These are phyloP conservation scores for Lophura nycthemera DNA, from an alignment of 2,113 vertebrate species.

Conservation along the genomic window DNA sequence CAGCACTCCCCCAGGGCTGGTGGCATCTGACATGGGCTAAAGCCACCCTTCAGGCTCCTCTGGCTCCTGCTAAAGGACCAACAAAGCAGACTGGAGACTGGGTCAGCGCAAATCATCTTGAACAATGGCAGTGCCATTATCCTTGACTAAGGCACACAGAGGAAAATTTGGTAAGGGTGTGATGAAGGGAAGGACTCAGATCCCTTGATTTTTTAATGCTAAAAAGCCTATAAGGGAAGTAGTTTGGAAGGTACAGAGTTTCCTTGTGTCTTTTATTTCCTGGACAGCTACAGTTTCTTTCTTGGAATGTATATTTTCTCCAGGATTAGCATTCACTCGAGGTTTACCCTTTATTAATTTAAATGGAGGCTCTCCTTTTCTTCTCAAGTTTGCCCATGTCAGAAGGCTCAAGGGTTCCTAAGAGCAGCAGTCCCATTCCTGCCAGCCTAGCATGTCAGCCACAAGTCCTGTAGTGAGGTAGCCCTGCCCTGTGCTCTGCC, in stretches of 20 bases:
- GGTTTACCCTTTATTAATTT: not conserved
- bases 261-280: not conserved
- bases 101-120: not conserved
- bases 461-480: not conserved
- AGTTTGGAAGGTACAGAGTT: not conserved
- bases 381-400: not conserved
- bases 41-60: not conserved
- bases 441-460: rapidly evolving
- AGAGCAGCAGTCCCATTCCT: not conserved
- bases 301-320: not conserved
- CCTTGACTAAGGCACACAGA: not conserved
- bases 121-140: not conserved
- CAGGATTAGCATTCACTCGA: not conserved
- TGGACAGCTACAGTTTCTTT: not conserved
- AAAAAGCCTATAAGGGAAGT: not conserved
- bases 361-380: not conserved
- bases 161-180: not conserved
- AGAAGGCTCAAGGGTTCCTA: not conserved
- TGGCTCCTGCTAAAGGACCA: not conserved
- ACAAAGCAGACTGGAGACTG: not conserved
- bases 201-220: not conserved
- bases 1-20: not conserved
- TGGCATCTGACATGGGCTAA: not conserved
- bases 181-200: not conserved
- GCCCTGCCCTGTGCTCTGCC: not conserved